phyloP scores from a whole-genome alignment of 35 echinoderm and acorn worm genomes.

The Ophiothrix spiculata region DNA sequence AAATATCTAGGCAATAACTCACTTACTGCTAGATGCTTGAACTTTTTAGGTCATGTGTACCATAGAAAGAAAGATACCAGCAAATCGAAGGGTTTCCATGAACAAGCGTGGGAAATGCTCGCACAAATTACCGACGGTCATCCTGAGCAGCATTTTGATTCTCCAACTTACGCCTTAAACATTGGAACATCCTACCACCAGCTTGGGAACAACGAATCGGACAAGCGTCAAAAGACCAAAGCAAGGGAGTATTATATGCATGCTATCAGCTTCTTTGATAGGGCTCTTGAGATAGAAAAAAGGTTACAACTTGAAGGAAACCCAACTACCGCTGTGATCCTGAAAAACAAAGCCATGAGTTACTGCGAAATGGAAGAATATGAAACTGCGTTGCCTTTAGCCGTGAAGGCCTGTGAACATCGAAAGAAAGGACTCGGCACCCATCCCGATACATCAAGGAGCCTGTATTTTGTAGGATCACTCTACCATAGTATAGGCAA shows the following conservation, averaged over 20 bases:
- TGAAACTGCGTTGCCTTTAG: constrained; percentile 21
- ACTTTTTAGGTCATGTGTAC: constrained; percentile 10
- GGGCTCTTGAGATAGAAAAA: constrained; percentile 8
- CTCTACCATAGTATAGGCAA: constrained; percentile 15
- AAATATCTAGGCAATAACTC: constrained; percentile 7
- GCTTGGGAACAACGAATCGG: constrained; percentile 15
- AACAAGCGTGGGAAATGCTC: constrained; percentile 59
- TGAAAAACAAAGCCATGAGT: constrained; percentile 32
- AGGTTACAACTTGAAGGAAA: not conserved
- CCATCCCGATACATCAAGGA: constrained; percentile 10
- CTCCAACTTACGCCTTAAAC: constrained; percentile 48
- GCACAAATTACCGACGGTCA: constrained; percentile 40
- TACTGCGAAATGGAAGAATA: constrained; percentile 35
- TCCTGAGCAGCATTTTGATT: constrained; percentile 66
- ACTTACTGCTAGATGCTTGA: constrained; percentile 14
- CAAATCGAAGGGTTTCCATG: constrained; percentile 29
- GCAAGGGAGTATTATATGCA: constrained; percentile 16
- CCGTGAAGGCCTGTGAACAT: not conserved
- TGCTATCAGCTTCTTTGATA: constrained; percentile 10
- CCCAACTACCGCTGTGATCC: constrained; percentile 12
- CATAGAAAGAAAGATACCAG: constrained; percentile 25
- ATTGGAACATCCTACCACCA: constrained; percentile 51
- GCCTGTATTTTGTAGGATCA: constrained; percentile 23
- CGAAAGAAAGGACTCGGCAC: not conserved
- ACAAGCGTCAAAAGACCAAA: not conserved